Conservation (phyloP, 1,140 invertebrate genomes). For the Phymastichus coffea region DNA sequence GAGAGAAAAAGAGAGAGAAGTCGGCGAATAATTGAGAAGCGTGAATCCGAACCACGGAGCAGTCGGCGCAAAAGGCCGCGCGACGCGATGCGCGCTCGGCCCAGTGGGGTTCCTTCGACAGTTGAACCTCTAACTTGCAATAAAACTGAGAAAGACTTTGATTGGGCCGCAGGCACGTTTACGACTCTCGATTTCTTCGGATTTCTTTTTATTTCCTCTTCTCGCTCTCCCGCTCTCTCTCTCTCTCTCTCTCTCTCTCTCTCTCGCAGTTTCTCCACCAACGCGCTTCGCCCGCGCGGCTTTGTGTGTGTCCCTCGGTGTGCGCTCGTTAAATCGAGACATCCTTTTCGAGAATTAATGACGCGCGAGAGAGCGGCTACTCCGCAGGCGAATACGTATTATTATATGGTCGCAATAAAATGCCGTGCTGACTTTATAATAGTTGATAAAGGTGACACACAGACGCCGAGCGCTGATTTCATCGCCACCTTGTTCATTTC, state of each 20-base stretch:
- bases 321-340: slow-evolving; percentile 19
- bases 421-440: slow-evolving; percentile 13
- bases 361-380: not conserved
- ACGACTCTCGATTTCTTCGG: not conserved
- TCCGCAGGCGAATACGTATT: slow-evolving; percentile 2
- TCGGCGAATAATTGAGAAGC: slow-evolving; percentile 7
- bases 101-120: not conserved
- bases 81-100: too few relatives aligned
- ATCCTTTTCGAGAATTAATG: slow-evolving; percentile 21
- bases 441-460: slow-evolving; percentile 15
- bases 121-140: not conserved
- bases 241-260: too few relatives aligned
- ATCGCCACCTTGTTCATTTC: not conserved
- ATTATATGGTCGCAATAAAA: slow-evolving; percentile 4
- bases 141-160: too few relatives aligned
- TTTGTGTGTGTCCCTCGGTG: too few relatives aligned
- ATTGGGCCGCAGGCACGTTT: not conserved
- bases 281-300: too few relatives aligned
- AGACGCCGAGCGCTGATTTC: slow-evolving; percentile 7
- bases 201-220: not conserved
- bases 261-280: not conserved
- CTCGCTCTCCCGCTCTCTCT: too few relatives aligned
- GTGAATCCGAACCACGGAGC: slow-evolving; percentile 3
- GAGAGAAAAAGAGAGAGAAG: not conserved
- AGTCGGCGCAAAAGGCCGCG: too few relatives aligned